These are phyloP conservation scores for Scalopus aquaticus DNA, from an alignment of 2,113 vertebrate species.

Conservation along the genomic window DNA sequence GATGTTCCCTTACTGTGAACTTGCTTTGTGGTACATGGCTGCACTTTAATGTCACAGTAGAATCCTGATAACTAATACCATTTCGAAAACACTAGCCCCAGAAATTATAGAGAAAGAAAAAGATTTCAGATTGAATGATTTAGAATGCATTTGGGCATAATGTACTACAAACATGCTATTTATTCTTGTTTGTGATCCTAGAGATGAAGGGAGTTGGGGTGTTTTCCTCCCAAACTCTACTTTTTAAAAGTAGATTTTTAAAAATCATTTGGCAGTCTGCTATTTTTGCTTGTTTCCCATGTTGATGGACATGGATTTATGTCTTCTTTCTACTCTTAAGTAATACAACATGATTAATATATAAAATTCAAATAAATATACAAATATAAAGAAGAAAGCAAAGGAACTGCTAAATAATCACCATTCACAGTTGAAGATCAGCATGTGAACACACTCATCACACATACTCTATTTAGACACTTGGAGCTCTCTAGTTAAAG, in stretches of 20 bases:
- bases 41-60: background rate
- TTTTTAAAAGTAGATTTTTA: background rate
- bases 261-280: background rate
- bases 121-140: background rate
- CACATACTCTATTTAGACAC: background rate
- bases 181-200: background rate
- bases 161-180: background rate
- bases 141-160: constrained; percentile 6
- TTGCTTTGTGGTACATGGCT: background rate
- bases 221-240: background rate
- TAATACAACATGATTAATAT: background rate
- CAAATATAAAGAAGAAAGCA: background rate
- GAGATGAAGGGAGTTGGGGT: background rate
- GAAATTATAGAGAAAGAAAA: background rate
- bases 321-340: constrained; percentile 4
- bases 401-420: background rate
- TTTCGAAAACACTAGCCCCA: background rate
- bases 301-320: background rate
- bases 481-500: background rate
- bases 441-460: background rate
- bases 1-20: background rate
- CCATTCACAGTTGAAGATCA: background rate
- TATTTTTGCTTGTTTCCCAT: background rate
- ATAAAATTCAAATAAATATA: background rate
- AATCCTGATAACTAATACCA: background rate